Evolutionary conservation across 2,888 invertebrate genomes (phyloP), one percentile per base, ranked within the genome.

Genomic region (Cephus pygmeus): DNA sequence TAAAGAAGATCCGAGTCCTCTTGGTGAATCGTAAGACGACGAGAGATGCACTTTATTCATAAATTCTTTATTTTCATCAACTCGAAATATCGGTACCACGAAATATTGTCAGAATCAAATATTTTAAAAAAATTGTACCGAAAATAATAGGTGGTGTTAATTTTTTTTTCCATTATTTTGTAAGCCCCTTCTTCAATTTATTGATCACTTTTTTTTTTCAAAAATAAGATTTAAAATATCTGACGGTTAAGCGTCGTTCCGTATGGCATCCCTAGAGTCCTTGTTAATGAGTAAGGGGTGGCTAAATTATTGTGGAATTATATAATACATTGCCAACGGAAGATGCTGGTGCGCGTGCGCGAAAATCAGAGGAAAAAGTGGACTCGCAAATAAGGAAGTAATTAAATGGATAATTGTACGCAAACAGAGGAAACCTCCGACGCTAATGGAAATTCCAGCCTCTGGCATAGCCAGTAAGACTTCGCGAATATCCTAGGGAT

Each of bases 361-460:
- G 33, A 71, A 33, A 12, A 34, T 56, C 56, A 12, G 33, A 69
- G n/a, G 71, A 34, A 56, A 34, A 73, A 71, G 78, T 81, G 34
- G 77, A 80, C 77, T 76, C 76, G 81, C 80, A 83, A 84, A 84
- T 82, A 83, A 82, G 81, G 82, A 81, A 82, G 83, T 83, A 85
- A 85, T 85, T 85, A 83, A 84, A 83, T 78, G 81, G 83, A 85
- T 82, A 82, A 85, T 83, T 83, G 80, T 80, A 76, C 69, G 79
- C 80, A 81, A 83, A 82, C 80, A 79, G 79, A 81, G 77, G 77
- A 78, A 79, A 79, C 76, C 76, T 71, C 74, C 81, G 71, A 78
- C 77, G 81, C 81, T 84, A 83, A 83, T 84, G 83, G 83, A 82
- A 85, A 85, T 85, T 85, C 81, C 83, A 80, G 80, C 81, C 77